Percentiles rank a stretch among this genome's conserved stretches.
Evolutionary conservation across 2,888 invertebrate genomes (phyloP).

Genomic region (Congeria kusceri): DNA sequence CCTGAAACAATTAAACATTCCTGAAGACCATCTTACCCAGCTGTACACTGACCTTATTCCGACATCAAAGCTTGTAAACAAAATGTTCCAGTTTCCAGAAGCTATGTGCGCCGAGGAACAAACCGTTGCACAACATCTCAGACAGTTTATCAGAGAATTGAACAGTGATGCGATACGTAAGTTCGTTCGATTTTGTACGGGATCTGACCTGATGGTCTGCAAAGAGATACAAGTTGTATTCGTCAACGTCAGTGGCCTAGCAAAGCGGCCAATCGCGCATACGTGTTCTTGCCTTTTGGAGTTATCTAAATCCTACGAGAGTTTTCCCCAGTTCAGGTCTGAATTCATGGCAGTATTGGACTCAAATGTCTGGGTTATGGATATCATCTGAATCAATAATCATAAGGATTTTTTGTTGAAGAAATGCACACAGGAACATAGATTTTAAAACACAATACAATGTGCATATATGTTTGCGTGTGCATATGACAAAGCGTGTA

Average conservation of each 20-base stretch:
- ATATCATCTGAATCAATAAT: slow-evolving; percentile 35
- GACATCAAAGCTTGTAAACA: slow-evolving; percentile 25
- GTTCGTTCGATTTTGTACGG: too few species aligned
- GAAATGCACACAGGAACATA: background rate
- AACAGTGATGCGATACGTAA: slow-evolving; percentile 17
- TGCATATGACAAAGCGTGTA: too few species aligned
- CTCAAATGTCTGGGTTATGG: slow-evolving; percentile 32
- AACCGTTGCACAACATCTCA: slow-evolving; percentile 29
- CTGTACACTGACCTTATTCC: slow-evolving; percentile 36
- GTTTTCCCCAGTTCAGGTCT: slow-evolving; percentile 22
- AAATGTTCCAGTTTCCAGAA: slow-evolving; percentile 39
- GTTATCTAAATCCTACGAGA: slow-evolving; percentile 15
- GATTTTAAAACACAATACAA: background rate
- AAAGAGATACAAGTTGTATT: too few species aligned
- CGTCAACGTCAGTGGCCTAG: too few species aligned
- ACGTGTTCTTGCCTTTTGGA: slow-evolving; percentile 44
- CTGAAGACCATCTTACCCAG: slow-evolving; percentile 22
- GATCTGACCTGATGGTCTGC: too few species aligned
- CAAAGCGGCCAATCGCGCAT: slow-evolving; percentile 48
- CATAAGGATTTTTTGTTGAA: too few species aligned
- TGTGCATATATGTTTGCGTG: background rate
- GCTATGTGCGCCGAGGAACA: slow-evolving; percentile 33
- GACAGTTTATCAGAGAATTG: slow-evolving; percentile 35
- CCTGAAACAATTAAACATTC: slow-evolving; percentile 13
- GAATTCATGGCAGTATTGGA: slow-evolving; percentile 28